Evolutionary conservation across 2,113 vertebrate genomes (phyloP), one percentile per base, ranked within the genome.

Genomic region (Albula goreensis): DNA sequence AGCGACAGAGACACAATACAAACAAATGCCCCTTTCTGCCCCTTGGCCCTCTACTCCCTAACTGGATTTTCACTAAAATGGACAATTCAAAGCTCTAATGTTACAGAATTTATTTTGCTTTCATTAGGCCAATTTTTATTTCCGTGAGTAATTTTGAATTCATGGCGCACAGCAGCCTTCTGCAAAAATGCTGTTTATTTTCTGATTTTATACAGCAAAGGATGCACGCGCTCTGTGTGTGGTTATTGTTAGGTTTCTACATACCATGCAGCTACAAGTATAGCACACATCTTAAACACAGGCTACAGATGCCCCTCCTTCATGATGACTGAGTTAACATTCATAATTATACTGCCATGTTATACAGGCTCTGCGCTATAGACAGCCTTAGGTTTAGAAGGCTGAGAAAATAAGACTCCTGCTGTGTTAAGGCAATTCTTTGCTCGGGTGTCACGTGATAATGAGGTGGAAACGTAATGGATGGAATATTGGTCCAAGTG

Each of bases 1-100:
- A 92, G 92, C 92, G 86, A 91, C 91, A 89, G 91, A 93, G 90
- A 31, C n/a, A 57, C 10, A 31, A 57, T 60, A 60, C 56, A 57
- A 83, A 83, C 52, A 83, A 60, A 83, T 83, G 12, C n/a, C n/a
- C n/a, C 41, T 56, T 41, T 83, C 19, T 82, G 25, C n/a, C 56
- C 56, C 12, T 4, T 63, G 52, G 52, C 81, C 52, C 31, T 60
- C 31, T 60, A 57, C 48, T 83, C 52, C 81, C 22, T 83, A 83
- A 83, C 81, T 83, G 52, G 41, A 83, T 83, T 83, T 60, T 48
- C 11, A 25, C 31, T 83, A 50, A 83, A 83, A 83, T 60, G 53
- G 52, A 83, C 52, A 60, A 60, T 53, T 22, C 81, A 31, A 63
- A 31, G 4, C 31, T 22, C 19, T 57, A 13, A 83, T 83, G 19